A percentile compares a stretch with the other conserved stretches of the same genome.
These are phyloP conservation scores for Thyatira batis DNA, from an alignment of 2,888 invertebrate genomes.

Conservation along the genomic window DNA sequence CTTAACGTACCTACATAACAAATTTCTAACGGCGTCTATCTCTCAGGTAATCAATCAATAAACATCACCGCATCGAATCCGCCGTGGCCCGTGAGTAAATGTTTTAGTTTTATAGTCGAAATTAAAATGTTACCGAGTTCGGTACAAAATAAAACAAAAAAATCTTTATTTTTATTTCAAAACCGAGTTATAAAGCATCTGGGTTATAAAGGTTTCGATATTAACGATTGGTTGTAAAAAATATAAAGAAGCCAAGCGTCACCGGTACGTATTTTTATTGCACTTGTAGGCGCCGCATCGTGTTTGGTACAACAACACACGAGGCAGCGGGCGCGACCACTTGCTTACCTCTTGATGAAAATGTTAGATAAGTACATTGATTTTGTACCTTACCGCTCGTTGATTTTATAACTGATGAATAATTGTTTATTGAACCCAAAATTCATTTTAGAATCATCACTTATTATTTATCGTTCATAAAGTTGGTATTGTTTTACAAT, in stretches of 20 bases:
- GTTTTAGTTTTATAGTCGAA: slow-evolving; percentile 68
- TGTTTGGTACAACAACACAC: slow-evolving; percentile 17
- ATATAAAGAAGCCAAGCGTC: slow-evolving; percentile 67
- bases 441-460: no score
- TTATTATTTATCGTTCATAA: no score
- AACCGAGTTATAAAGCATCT: slow-evolving; percentile 68
- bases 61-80: slow-evolving; percentile 18
- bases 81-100: slow-evolving; percentile 23
- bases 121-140: slow-evolving; percentile 74
- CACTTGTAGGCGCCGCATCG: slow-evolving; percentile 64
- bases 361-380: no score
- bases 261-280: slow-evolving; percentile 70
- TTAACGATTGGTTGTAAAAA: slow-evolving; percentile 75
- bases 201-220: slow-evolving; percentile 72
- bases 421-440: no score
- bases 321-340: slow-evolving; percentile 7
- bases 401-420: no score
- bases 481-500: no score
- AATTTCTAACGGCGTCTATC: not conserved
- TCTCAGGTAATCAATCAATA: not conserved
- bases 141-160: slow-evolving; percentile 36
- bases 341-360: no score
- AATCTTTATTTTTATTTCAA: slow-evolving; percentile 42
- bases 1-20: not conserved
- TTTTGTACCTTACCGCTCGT: no score